A percentile compares a stretch with the other conserved stretches of the same genome.
Conservation (phyloP, 2,797 vertebrate species). For the Furcifer pardalis region DNA sequence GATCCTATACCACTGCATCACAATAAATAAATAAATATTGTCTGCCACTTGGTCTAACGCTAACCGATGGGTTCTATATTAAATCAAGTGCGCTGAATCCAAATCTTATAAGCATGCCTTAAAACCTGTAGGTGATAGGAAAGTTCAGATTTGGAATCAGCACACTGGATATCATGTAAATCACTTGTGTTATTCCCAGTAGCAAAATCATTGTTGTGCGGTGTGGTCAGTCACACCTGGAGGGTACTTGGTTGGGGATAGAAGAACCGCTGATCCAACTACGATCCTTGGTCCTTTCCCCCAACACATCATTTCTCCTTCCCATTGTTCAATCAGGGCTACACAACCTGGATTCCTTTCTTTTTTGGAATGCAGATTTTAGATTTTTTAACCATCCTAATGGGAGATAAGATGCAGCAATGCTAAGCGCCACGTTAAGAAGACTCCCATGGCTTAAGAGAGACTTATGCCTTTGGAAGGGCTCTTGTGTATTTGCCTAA, state of each 20-base stretch:
- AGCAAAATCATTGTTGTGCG: too few species aligned
- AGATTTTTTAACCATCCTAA: neutral
- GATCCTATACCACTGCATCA: too few species aligned
- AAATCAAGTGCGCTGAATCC: too few species aligned
- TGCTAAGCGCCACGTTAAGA: neutral
- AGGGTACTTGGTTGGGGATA: neutral
- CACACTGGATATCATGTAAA: too few species aligned
- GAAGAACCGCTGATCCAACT: neutral
- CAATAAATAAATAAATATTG: too few species aligned
- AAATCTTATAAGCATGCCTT: too few species aligned
- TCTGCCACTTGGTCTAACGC: too few species aligned
- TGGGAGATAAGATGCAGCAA: neutral
- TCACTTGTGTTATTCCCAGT: too few species aligned
- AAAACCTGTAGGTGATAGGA: too few species aligned
- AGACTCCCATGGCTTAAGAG: neutral
- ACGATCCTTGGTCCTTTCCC: neutral
- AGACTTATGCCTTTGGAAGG: fast-evolving
- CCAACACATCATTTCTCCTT: too few species aligned
- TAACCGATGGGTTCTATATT: too few species aligned
- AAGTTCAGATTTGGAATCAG: too few species aligned
- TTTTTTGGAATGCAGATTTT: neutral
- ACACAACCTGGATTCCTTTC: neutral
- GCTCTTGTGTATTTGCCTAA: neutral
- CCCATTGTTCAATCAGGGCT: neutral
- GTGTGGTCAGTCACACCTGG: neutral